Evolutionary conservation across 2,113 vertebrate species (phyloP).

Genomic region (Actenoides lindsayi): DNA sequence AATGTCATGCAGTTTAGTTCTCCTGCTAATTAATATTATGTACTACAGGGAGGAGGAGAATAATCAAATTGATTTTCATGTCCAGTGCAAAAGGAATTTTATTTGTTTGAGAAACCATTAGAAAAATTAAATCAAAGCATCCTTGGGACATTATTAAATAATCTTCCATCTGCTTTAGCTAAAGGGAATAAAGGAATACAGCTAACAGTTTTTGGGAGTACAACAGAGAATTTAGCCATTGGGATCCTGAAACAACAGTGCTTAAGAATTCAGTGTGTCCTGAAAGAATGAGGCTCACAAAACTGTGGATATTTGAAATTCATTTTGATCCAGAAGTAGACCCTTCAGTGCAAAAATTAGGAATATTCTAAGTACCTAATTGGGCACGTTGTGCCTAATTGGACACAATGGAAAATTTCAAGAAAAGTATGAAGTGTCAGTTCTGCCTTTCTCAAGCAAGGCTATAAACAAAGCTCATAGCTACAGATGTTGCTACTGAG

Average conservation of each 20-base stretch:
- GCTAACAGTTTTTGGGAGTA: not conserved
- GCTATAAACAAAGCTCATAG: not conserved
- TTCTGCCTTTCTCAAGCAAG: not conserved
- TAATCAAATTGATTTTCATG: not conserved
- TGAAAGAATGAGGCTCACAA: not conserved
- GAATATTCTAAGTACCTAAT: too few species aligned
- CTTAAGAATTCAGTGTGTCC: not conserved
- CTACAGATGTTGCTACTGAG: not conserved
- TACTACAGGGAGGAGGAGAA: not conserved
- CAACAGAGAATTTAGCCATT: not conserved
- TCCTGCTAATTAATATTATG: not conserved
- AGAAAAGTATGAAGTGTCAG: not conserved
- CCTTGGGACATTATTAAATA: not conserved
- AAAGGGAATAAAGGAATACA: not conserved
- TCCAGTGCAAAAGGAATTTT: not conserved
- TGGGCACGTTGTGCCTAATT: rapidly evolving
- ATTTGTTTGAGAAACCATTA: not conserved
- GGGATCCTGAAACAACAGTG: not conserved
- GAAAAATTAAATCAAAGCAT: not conserved
- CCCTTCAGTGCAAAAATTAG: not conserved
- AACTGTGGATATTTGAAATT: not conserved
- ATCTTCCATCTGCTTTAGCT: not conserved
- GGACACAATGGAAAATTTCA: not conserved
- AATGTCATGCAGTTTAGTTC: not conserved
- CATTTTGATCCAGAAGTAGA: not conserved